Base-by-base conservation (phyloP, 2,113 vertebrate genomes). In the Vireo altiloquus region DNA sequence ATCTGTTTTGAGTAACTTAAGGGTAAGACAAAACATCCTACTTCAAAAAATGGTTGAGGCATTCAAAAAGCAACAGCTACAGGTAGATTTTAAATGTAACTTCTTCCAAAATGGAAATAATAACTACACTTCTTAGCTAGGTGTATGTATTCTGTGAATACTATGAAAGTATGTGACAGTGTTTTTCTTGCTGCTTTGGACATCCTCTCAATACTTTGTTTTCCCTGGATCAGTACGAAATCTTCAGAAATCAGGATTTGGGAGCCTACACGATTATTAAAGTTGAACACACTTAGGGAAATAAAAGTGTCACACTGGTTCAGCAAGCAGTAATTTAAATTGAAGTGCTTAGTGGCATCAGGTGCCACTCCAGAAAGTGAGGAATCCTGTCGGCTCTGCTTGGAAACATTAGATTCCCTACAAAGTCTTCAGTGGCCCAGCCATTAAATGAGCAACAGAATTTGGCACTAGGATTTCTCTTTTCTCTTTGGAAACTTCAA, bases 161-260 rank as follows among this genome's bases (percentile, higher is more conserved):
- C 9, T 37, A 7, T 11, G 10, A 16, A 61, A 47, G 19, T 47
- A 31, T 16, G 25, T 60, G 72, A 28, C 18, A 63, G 7, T 61
- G 42, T 57, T 94, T 91, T 75, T 47, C 11, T 53, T 64, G 6
- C n/a, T 87, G 28, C 16, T 84, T 8, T 46, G 30, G 22, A 18
- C 35, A 22, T 0, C 1, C 3, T 64, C 23, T n/a, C 52, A 42
- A 10, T 33, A 35, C 5, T 5, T 83, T 65, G 7, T 59, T 83
- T 74, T 57, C 19, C 22, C 25, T 27, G 17, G 12, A 71, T 21
- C 33, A 49, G 7, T 22, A 23, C 44, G 22, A 76, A 52, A 69
- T 56, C 44, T 84, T 79, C 44, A 84, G 37, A 75, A 94, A 49
- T 53, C 46, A 31, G 30, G 25, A 72, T 75, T 65, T 60, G n/a